These are phyloP conservation scores for Diplosoma virens DNA, from an alignment of 23 tunicate genomes.

Conservation along the genomic window DNA sequence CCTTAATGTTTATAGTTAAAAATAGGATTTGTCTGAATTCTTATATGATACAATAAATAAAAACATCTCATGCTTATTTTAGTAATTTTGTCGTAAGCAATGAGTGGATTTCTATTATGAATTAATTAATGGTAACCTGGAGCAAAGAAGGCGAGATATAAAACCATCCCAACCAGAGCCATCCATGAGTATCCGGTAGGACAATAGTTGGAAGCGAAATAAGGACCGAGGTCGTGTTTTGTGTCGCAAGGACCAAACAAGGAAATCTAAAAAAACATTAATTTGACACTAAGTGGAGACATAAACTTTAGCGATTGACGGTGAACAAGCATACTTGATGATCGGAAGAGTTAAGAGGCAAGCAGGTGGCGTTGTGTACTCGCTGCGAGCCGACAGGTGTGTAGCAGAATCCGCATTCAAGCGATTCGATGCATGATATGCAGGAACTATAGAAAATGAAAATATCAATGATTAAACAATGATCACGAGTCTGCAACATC, in stretches of 20 bases:
- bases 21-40: no score
- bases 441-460: no score
- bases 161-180: conserved; percentile 86
- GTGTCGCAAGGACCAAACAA: conserved; percentile 18
- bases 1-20: no score
- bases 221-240: not conserved
- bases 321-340: no score
- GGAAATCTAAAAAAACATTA: conserved; percentile 27
- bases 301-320: no score
- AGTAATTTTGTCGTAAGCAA: no score
- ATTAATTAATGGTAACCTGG: no score
- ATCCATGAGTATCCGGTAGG: conserved; percentile 92
- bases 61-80: no score
- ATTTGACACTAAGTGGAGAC: not conserved
- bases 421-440: conserved; percentile 39
- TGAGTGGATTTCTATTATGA: no score
- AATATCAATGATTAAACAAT: not conserved
- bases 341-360: conserved; percentile 39
- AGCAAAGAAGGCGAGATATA: conserved; percentile 85
- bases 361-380: conserved; percentile 59
- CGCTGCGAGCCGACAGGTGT: not conserved
- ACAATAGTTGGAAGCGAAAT: conserved; percentile 84
- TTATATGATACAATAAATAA: no score
- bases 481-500: no score
- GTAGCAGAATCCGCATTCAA: conserved; percentile 79